Evolutionary conservation across 1,140 invertebrate species (phyloP).

Genomic region (Aphaenogaster ashmeadi): DNA sequence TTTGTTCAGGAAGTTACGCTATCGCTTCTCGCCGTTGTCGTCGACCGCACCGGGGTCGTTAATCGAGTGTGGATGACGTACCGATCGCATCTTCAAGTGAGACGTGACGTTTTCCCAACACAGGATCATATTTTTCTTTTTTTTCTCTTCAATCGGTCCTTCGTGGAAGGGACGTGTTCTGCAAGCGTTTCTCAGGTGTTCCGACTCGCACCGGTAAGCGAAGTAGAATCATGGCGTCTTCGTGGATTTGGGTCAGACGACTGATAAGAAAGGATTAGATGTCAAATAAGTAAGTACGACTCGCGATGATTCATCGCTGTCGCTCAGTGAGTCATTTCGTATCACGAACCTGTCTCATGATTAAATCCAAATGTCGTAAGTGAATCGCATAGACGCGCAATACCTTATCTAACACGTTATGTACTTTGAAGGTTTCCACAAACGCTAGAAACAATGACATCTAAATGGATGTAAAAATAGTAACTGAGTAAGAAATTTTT

Average conservation of each 20-base stretch:
- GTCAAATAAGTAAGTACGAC: conserved; percentile 4
- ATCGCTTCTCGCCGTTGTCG: conserved; percentile 51
- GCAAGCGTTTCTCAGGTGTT: conserved; percentile 25
- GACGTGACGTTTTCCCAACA: neutral
- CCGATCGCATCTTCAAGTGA: conserved; percentile 10
- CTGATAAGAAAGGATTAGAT: conserved; percentile 39
- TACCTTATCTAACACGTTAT: neutral
- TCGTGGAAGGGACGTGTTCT: neutral
- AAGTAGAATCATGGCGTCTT: neutral
- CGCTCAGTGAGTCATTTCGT: conserved; percentile 22
- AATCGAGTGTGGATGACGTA: conserved; percentile 66
- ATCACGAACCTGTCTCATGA: conserved; percentile 26
- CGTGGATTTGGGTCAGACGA: conserved; percentile 3
- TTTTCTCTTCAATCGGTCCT: neutral
- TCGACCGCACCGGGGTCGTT: conserved; percentile 35
- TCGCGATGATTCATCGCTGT: conserved; percentile 42
- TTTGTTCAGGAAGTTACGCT: conserved; percentile 60
- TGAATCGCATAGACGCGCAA: neutral
- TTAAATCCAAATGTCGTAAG: conserved; percentile 8
- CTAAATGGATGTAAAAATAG: neutral
- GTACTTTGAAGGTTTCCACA: neutral
- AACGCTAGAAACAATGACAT: neutral
- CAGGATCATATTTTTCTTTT: conserved; percentile 1
- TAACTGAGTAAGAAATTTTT: neutral
- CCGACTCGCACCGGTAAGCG: neutral